phyloP scores from a whole-genome alignment of 2,888 invertebrate genomes.

The Euzetes globulus region DNA sequence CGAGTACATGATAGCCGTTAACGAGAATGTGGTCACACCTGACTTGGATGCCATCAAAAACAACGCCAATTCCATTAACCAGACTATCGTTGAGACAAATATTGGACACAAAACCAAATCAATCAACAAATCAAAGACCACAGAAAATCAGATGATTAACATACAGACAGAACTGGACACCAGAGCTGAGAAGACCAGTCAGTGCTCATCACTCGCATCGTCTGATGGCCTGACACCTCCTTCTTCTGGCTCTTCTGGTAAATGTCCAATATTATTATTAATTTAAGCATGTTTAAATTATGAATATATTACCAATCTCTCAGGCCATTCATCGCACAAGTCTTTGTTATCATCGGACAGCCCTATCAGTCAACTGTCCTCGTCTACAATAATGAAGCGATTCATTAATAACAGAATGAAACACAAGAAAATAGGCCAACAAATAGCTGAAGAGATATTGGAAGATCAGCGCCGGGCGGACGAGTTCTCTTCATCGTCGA shows the following conservation, averaged over 20 bases:
- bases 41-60: background rate
- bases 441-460: conserved; percentile 70
- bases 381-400: background rate
- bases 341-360: conserved; percentile 20
- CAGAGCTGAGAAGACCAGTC: background rate
- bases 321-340: background rate
- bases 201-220: background rate
- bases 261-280: too few species aligned
- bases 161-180: background rate
- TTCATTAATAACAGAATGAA: background rate
- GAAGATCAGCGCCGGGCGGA: conserved; percentile 53
- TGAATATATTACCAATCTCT: too few species aligned
- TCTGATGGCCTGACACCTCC: background rate
- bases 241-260: background rate
- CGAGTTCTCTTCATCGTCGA: conserved; percentile 49
- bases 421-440: conserved; percentile 65
- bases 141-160: background rate
- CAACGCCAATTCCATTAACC: background rate
- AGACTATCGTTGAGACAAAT: background rate
- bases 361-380: background rate
- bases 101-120: background rate
- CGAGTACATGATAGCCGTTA: conserved; percentile 80
- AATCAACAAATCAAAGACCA: background rate
- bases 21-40: conserved; percentile 58
- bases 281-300: too few species aligned